Evolutionary conservation across 2,888 invertebrate species (phyloP).

Genomic region (Noctua comes): DNA sequence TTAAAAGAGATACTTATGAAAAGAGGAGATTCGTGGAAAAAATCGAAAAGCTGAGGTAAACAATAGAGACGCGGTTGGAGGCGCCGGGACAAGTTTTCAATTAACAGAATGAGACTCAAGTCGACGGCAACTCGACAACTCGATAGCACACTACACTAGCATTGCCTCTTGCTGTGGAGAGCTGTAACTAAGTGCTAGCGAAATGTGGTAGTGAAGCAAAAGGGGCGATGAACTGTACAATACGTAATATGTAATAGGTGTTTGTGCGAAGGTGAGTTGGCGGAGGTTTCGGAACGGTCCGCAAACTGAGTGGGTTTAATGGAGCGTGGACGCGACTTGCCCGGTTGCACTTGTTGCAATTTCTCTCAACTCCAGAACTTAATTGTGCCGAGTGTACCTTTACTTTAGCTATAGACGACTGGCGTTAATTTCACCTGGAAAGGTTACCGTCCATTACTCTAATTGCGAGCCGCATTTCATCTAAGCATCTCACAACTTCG

Average conservation of each 20-base stretch:
- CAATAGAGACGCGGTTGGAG: conserved; percentile 75
- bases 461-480: conserved; percentile 89
- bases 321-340: conserved; percentile 83
- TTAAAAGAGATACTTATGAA: conserved; percentile 80
- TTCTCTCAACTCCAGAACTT: conserved; percentile 85
- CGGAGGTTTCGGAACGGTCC: conserved; percentile 76
- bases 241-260: conserved; percentile 68
- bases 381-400: conserved; percentile 85
- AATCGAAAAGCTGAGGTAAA: conserved; percentile 76
- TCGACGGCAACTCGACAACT: conserved; percentile 64
- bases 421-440: conserved; percentile 84
- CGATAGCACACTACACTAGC: conserved; percentile 61
- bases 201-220: conserved; percentile 51
- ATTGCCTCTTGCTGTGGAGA: conserved; percentile 44
- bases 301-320: conserved; percentile 86
- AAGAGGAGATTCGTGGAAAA: conserved; percentile 74
- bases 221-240: conserved; percentile 62
- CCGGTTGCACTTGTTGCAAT: conserved; percentile 89
- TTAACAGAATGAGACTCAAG: conserved; percentile 75
- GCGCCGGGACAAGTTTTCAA: conserved; percentile 78
- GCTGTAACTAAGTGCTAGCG: conserved; percentile 31
- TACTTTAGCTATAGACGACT: conserved; percentile 85
- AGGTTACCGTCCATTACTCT: conserved; percentile 89
- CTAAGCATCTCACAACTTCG: conserved; percentile 87
- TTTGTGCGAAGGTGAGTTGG: conserved; percentile 76